Evolutionary conservation across 1,140 invertebrate genomes (phyloP).

Genomic region (Coboldia fuscipes): DNA sequence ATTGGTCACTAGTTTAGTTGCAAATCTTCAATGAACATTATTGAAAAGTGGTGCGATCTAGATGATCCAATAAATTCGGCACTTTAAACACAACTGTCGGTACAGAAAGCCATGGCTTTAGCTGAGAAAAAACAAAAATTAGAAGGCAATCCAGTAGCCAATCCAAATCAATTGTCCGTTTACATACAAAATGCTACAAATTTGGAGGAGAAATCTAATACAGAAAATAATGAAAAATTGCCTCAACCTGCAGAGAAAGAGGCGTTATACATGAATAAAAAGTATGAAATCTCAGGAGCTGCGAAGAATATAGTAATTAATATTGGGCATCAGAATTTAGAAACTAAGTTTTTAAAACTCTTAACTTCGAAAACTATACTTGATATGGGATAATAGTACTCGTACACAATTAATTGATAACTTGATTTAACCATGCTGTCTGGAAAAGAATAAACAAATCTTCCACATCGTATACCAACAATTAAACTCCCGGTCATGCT

Average conservation of each 20-base stretch:
- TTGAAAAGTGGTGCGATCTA: conserved; percentile 82
- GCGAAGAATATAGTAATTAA: conserved; percentile 16
- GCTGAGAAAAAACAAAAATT: conserved; percentile 63
- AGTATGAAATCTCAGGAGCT: conserved; percentile 13
- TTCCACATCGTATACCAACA: no score
- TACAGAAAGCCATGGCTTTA: conserved; percentile 88
- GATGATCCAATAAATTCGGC: conserved; percentile 94
- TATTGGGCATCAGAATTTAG: conserved; percentile 44
- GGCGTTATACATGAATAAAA: conserved; percentile 11
- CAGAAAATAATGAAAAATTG: conserved; percentile 6
- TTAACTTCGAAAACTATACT: conserved; percentile 92
- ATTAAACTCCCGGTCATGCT: no score
- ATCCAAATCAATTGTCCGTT: no score
- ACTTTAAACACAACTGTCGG: no score
- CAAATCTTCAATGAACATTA: conserved; percentile 61
- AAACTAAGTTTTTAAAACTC: conserved; percentile 87
- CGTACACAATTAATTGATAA: conserved; percentile 76
- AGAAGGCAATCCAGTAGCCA: no score
- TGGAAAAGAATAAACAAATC: no score
- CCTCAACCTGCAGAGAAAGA: conserved; percentile 10
- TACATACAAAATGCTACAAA: conserved; percentile 12
- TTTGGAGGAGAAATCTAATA: conserved; percentile 6
- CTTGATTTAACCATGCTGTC: no score
- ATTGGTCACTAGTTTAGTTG: conserved; percentile 19
- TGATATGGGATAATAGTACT: conserved; percentile 96